Percentiles rank a stretch among this genome's conserved stretches.
Conservation (phyloP, 2,113 vertebrate species). For the Myanophis thanlyinensis region DNA sequence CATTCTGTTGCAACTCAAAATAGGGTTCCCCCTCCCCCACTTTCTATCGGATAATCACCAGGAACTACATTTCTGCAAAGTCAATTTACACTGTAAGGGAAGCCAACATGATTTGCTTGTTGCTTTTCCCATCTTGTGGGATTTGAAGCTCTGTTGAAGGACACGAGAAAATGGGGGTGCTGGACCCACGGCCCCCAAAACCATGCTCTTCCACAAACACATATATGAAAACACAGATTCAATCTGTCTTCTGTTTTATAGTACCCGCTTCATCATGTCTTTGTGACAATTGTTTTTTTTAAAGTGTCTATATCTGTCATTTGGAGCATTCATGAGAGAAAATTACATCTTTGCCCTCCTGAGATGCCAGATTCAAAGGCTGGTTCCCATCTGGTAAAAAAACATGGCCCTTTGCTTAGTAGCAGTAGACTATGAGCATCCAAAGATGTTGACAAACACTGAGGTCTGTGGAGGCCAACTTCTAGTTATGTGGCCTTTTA, state of each 20-base stretch:
- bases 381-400: background rate
- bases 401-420: conserved; percentile 8
- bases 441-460: background rate
- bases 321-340: conserved; percentile 7
- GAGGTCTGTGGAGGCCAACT: background rate
- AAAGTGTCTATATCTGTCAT: background rate
- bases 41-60: background rate
- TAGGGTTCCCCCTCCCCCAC: no score
- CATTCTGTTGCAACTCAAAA: background rate
- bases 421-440: background rate
- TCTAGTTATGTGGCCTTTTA: conserved; percentile 20
- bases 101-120: background rate
- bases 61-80: background rate
- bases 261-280: background rate
- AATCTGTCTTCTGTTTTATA: background rate
- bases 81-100: background rate
- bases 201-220: background rate
- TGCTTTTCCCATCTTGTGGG: background rate
- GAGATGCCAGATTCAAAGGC: background rate
- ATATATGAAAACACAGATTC: background rate
- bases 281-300: background rate
- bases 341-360: conserved; percentile 6
- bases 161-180: background rate
- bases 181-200: background rate
- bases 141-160: background rate